Evolutionary conservation across 92 coral and sea anemone genomes (phyloP).

Genomic region (Zoanthus sansibaricus): DNA sequence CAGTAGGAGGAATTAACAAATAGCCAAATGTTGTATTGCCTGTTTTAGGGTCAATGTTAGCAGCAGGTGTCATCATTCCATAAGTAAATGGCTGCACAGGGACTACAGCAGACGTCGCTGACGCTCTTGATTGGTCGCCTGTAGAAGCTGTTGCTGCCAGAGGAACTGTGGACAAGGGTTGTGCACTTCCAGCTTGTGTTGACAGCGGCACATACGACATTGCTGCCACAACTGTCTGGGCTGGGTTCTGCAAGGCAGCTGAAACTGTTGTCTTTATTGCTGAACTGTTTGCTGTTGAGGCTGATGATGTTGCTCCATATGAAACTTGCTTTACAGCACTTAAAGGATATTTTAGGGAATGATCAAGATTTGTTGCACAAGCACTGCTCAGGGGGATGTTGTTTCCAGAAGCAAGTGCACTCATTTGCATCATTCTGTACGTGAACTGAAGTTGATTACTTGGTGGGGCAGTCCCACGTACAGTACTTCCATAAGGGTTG

Average conservation of each 20-base stretch:
- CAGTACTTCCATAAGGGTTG: conserved; percentile 76
- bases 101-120: conserved; percentile 1
- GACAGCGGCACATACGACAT: conserved; percentile 60
- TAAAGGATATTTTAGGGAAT: conserved; percentile 65
- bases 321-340: conserved; percentile 63
- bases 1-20: conserved; percentile 30
- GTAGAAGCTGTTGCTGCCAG: conserved; percentile 36
- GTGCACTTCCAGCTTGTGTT: conserved; percentile 49
- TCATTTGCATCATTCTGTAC: conserved; percentile 88
- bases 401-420: conserved; percentile 64
- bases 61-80: conserved; percentile 44
- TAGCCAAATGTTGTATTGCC: conserved; percentile 45
- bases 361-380: conserved; percentile 51
- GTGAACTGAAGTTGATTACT: conserved; percentile 77
- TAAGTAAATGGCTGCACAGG: conserved; percentile 29
- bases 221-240: conserved; percentile 66
- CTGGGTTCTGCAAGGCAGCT: conserved; percentile 45
- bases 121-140: conserved; percentile 41
- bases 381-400: conserved; percentile 35
- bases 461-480: conserved; percentile 63
- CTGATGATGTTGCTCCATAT: conserved; percentile 29
- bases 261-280: conserved; percentile 49
- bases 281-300: conserved; percentile 22
- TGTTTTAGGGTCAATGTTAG: conserved; percentile 45
- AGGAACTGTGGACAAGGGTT: conserved; percentile 50